Evolutionary conservation across 2,797 vertebrate species (phyloP), one percentile per base, ranked within the genome.

Genomic region (Buphagus erythrorhynchus): DNA sequence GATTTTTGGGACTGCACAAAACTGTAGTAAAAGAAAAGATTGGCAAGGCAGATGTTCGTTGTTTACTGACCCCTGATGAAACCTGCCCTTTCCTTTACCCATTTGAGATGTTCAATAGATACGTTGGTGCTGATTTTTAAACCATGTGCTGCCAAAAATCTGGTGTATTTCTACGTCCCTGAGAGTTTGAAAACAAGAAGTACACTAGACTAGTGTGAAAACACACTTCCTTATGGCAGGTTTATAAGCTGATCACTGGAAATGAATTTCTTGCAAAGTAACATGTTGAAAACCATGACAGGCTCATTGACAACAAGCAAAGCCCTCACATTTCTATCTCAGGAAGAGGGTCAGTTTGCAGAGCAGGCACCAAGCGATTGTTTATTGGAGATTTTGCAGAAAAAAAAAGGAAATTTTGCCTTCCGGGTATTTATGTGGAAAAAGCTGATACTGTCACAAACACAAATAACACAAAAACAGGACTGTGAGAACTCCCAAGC

Each of bases 241-340:
- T 96, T 97, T 97, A 97, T 97, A 96, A 97, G 95, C 95, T 94
- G 78, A 97, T 97, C 94, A 90, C 82, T 95, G 96, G 97, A 97
- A 97, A 91, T 46, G 88, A 96, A 97, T 97, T 97, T 97, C 96
- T 97, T 98, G 96, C 90, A 96, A 97, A 96, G 91, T 91, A 97
- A 97, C 95, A 95, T 97, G 96, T 97, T 96, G 96, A 97, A 97
- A 97, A 97, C 96, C 96, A 97, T 98, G 95, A 97, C 97, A 98
- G 90, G 96, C 96, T 97, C 96, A 96, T 97, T 97, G 96, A 97
- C 96, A 97, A 97, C 96, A 97, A 97, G 96, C 95, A 97, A 97
- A 97, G 94, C 96, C 96, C 94, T 97, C 96, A 96, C 91, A 97
- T 96, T 97, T 95, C 95, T 96, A 96, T 96, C 95, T 94, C 93